These are phyloP conservation scores for Rhagium mordax DNA, from an alignment of 2,888 invertebrate species.

Conservation along the genomic window DNA sequence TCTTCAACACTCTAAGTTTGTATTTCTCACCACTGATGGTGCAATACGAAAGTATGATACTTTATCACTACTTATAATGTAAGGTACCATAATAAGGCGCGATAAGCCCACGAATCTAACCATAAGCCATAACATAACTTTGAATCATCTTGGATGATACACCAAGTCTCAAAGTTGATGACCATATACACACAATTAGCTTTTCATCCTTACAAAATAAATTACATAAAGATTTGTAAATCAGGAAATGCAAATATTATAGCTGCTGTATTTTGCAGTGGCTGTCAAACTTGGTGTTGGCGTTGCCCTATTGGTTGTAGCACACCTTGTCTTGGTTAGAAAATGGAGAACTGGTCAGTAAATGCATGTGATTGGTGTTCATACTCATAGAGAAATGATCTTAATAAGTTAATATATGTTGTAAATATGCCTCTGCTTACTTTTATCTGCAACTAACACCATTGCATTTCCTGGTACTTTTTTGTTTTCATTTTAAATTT, in stretches of 20 bases:
- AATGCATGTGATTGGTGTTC: slow-evolving; percentile 56
- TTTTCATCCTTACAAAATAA: neutral
- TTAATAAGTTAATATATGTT: slow-evolving; percentile 38
- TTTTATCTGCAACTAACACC: slow-evolving; percentile 62
- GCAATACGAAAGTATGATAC: no score
- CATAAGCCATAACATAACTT: no score
- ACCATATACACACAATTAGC: neutral
- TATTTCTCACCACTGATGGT: no score
- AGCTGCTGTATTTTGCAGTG: slow-evolving; percentile 80
- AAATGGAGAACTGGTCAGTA: slow-evolving; percentile 84
- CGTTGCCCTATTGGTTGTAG: slow-evolving; percentile 87
- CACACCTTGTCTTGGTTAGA: slow-evolving; percentile 88
- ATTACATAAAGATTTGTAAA: slow-evolving; percentile 59
- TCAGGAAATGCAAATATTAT: slow-evolving; percentile 69
- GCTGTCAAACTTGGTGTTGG: slow-evolving; percentile 90
- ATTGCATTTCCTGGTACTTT: slow-evolving; percentile 67
- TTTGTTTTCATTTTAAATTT: slow-evolving; percentile 35
- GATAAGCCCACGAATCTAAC: no score
- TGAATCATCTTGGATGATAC: no score
- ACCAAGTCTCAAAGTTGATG: neutral
- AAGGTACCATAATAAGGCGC: no score
- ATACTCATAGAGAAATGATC: slow-evolving; percentile 27
- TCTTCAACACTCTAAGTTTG: no score
- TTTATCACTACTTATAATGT: no score
- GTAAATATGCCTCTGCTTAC: slow-evolving; percentile 51